Evolutionary conservation across 1,140 invertebrate genomes (phyloP).

Genomic region (Tachypleus tridentatus): DNA sequence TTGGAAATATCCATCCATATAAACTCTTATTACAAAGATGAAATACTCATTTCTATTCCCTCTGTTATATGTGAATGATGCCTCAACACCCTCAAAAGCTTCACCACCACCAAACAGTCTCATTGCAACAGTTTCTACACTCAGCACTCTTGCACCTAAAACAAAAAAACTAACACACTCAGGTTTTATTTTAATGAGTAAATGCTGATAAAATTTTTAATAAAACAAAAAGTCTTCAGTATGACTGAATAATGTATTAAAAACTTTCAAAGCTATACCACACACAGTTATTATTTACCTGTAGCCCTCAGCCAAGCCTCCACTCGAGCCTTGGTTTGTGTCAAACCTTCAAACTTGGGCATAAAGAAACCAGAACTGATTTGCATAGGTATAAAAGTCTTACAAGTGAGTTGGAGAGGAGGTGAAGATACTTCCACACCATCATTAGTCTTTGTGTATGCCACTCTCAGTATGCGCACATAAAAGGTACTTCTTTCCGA

Average conservation of each 20-base stretch:
- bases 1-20: constrained; percentile 18
- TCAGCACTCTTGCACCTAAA: constrained; percentile 19
- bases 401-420: constrained; percentile 12
- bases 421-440: not conserved
- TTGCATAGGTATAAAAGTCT: constrained; percentile 20
- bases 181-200: too few relatives aligned
- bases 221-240: too few relatives aligned
- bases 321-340: constrained; percentile 12
- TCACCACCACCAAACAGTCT: constrained; percentile 22
- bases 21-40: constrained; percentile 22
- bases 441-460: constrained; percentile 14
- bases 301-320: constrained; percentile 19
- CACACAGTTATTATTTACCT: constrained; percentile 6
- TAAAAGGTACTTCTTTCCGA: constrained; percentile 18
- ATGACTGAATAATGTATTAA: too few relatives aligned
- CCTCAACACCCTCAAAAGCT: constrained; percentile 16
- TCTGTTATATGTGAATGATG: constrained; percentile 20
- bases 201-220: too few relatives aligned
- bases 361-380: constrained; percentile 11
- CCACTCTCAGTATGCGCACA: constrained; percentile 24
- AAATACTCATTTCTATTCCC: constrained; percentile 19
- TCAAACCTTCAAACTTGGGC: constrained; percentile 15
- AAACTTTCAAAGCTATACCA: too few relatives aligned
- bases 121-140: constrained; percentile 18
- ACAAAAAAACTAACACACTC: too few relatives aligned